phyloP scores from a whole-genome alignment of 2,888 invertebrate species.

The Erpobdella octoculata region DNA sequence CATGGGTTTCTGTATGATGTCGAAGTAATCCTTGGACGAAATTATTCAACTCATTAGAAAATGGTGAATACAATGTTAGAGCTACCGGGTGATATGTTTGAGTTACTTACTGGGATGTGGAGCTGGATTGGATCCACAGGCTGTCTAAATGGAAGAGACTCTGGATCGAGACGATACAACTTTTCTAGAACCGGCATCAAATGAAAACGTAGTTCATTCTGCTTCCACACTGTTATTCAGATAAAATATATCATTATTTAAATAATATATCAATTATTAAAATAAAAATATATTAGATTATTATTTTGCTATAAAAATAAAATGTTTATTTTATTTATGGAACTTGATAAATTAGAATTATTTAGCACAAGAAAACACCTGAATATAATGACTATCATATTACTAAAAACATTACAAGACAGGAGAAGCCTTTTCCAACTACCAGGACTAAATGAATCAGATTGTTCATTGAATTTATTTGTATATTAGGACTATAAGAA shows the following conservation, averaged over 20 bases:
- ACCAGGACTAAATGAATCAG: too few species aligned
- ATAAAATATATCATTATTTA: too few species aligned
- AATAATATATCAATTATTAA: too few species aligned
- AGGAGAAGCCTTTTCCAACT: background rate
- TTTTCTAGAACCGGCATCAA: constrained; percentile 90
- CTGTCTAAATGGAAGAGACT: constrained; percentile 88
- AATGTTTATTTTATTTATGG: background rate
- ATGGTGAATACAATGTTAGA: background rate
- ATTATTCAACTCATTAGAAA: background rate
- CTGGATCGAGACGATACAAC: constrained; percentile 83
- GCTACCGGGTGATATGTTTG: too few species aligned
- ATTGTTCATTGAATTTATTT: too few species aligned
- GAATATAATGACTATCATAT: background rate
- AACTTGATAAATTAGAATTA: background rate
- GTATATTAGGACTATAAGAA: too few species aligned
- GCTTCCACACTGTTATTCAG: constrained; percentile 49
- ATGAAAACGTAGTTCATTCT: constrained; percentile 79
- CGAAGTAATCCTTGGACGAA: constrained; percentile 96
- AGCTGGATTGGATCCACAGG: constrained; percentile 76
- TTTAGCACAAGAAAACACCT: background rate
- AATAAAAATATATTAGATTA: too few species aligned
- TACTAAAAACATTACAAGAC: background rate
- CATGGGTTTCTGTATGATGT: constrained; percentile 91
- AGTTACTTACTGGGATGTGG: constrained; percentile 34
- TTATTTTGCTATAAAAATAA: background rate